phyloP scores from a whole-genome alignment of 2,113 vertebrate species.

The Procapra przewalskii region DNA sequence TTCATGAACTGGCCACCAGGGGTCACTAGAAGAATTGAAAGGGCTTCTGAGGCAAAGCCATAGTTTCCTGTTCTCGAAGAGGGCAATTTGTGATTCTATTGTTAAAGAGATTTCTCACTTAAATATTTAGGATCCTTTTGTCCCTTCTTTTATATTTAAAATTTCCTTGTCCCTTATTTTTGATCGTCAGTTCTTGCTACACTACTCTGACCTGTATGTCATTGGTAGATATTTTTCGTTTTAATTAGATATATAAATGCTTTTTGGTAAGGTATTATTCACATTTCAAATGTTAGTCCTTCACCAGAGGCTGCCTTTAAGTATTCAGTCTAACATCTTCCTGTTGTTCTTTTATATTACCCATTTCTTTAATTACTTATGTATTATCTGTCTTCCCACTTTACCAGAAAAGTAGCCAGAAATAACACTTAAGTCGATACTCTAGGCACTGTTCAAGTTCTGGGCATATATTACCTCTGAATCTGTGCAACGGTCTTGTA shows the following conservation, averaged over 20 bases:
- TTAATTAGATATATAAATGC: background rate
- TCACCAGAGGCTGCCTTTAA: background rate
- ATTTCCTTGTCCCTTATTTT: background rate
- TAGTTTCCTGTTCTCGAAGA: background rate
- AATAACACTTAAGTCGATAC: background rate
- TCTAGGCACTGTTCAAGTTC: background rate
- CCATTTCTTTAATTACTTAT: background rate
- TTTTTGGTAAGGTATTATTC: background rate
- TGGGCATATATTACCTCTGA: background rate
- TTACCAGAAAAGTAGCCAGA: background rate
- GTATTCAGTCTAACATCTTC: background rate
- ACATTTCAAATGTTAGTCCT: background rate
- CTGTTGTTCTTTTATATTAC: background rate
- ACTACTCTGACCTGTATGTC: background rate
- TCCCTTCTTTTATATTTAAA: background rate
- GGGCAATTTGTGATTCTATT: background rate
- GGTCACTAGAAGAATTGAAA: slow-evolving; percentile 75
- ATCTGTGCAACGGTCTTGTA: background rate
- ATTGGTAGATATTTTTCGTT: background rate
- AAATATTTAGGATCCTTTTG: background rate
- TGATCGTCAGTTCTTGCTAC: background rate
- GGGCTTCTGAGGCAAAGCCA: background rate
- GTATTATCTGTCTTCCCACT: background rate
- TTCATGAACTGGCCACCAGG: slow-evolving; percentile 69
- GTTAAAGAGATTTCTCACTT: background rate